A percentile compares a stretch with the other conserved stretches of the same genome.
phyloP scores from a whole-genome alignment of 1,140 invertebrate species.

The Caerostris extrusa region DNA sequence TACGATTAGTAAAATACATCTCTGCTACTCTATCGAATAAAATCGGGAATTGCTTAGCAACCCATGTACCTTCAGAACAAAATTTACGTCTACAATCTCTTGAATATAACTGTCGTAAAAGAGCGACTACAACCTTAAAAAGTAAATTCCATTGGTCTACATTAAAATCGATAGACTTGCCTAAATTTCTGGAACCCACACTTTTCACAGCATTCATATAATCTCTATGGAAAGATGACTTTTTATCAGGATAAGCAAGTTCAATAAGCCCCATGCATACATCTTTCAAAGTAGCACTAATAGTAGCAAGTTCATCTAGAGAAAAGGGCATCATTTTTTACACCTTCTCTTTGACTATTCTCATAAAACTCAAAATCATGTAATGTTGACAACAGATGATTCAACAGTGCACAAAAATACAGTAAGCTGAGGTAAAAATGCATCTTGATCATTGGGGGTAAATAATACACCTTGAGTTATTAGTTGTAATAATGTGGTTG shows the following conservation, averaged over 20 bases:
- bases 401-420: conserved; percentile 93
- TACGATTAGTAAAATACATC: conserved; percentile 84
- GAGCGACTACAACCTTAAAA: conserved; percentile 85
- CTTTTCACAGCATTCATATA: conserved; percentile 80
- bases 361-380: conserved; percentile 92
- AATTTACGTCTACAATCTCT: conserved; percentile 90
- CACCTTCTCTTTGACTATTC: conserved; percentile 64
- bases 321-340: conserved; percentile 83
- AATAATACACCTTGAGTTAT: conserved; percentile 87
- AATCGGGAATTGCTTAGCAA: conserved; percentile 86
- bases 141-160: conserved; percentile 79
- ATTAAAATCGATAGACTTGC: conserved; percentile 47
- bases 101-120: conserved; percentile 90
- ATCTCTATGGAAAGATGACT: conserved; percentile 83
- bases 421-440: conserved; percentile 89
- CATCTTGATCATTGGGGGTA: conserved; percentile 85
- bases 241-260: conserved; percentile 92
- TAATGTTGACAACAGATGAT: conserved; percentile 90
- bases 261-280: conserved; percentile 94
- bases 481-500: conserved; percentile 87
- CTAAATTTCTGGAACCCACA: conserved; percentile 50
- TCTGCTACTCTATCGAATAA: conserved; percentile 84
- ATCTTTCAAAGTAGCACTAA: conserved; percentile 84
- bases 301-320: conserved; percentile 82
- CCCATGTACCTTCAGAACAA: conserved; percentile 90